These are phyloP conservation scores for Nipponacmea schrenckii DNA, from an alignment of 2,888 invertebrate genomes.

Conservation along the genomic window DNA sequence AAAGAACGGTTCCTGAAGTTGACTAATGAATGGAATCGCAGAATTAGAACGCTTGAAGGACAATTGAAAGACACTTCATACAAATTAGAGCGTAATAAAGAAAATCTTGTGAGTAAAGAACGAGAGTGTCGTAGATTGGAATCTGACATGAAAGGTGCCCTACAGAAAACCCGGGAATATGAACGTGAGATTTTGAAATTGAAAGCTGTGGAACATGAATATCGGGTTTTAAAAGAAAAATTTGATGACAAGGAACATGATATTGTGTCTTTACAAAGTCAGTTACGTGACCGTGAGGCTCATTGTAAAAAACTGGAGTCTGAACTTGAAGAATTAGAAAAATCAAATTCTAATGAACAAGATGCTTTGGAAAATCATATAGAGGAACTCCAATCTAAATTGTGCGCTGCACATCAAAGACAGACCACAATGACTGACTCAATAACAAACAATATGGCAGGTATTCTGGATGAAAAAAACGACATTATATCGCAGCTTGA, in stretches of 20 bases:
- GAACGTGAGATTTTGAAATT: slow-evolving; percentile 57
- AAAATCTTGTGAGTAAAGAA: slow-evolving; percentile 50
- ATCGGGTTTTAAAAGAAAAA: slow-evolving; percentile 52
- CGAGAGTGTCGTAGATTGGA: slow-evolving; percentile 53
- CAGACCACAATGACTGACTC: slow-evolving; percentile 69
- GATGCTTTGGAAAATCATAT: slow-evolving; percentile 69
- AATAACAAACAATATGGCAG: slow-evolving; percentile 56
- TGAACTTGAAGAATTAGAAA: slow-evolving; percentile 54
- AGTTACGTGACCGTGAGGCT: slow-evolving; percentile 49
- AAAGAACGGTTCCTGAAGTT: slow-evolving; percentile 57
- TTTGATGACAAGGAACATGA: slow-evolving; percentile 44
- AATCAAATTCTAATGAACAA: slow-evolving; percentile 62
- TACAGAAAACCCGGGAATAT: slow-evolving; percentile 51
- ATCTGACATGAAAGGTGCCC: slow-evolving; percentile 46
- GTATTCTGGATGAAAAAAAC: slow-evolving; percentile 87
- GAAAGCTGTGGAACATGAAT: slow-evolving; percentile 57
- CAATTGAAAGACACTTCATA: slow-evolving; percentile 50
- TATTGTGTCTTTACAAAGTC: slow-evolving; percentile 35
- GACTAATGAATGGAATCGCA: slow-evolving; percentile 54
- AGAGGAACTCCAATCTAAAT: slow-evolving; percentile 80
- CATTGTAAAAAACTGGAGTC: slow-evolving; percentile 48
- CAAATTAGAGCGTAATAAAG: slow-evolving; percentile 53
- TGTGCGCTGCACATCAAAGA: slow-evolving; percentile 83
- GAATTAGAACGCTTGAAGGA: slow-evolving; percentile 50
- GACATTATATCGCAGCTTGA: slow-evolving; percentile 87